Base-by-base conservation (phyloP, 1,140 invertebrate genomes). In the Monochamus saltuarius region DNA sequence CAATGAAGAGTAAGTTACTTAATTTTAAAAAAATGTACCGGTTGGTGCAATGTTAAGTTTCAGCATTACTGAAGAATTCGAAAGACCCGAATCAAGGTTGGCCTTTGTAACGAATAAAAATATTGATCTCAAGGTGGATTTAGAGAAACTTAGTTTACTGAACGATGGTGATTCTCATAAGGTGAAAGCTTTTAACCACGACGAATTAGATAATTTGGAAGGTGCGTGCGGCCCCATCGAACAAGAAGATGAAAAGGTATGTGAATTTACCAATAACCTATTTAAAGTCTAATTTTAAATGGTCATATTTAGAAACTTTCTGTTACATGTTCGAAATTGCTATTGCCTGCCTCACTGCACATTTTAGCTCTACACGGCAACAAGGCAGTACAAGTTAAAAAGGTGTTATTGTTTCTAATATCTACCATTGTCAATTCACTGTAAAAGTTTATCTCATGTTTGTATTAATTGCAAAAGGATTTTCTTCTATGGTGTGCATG, bases 41-140 rank as follows among this genome's bases (percentile, higher is more conserved):
- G 11, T 40, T 40, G 2, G 7, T 40, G 11, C 14, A 40, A 16
- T 7, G 4, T 2, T 29, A 29, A 2, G 35, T 59, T 66, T 56
- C 35, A 70, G 69, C 7, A 43, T 43, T n/a, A 53, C 56, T 16
- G 76, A 72, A 40, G 80, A 81, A 16, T 76, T 73, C 47, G 79
- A 80, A 51, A 69, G 80, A 56, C 81, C 82, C 0, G 75, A 79
- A 10, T 83, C 81, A 1, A 71, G 80, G 54, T 75, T 83, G 64
- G 77, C 80, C 0, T 82, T 81, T 60, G 76, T 75, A 6, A 61
- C 56, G 39, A 71, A 66, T 19, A 69, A 71, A 65, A 72, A 64
- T 38, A 56, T 56, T 14, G 72, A 75, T 54, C 62, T 75, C 36
- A 75, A 75, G 53, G 67, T 52, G 8, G 72, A 71, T 61, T 61